phyloP scores from a whole-genome alignment of 2,113 vertebrate species.

The Acanthisitta chloris region DNA sequence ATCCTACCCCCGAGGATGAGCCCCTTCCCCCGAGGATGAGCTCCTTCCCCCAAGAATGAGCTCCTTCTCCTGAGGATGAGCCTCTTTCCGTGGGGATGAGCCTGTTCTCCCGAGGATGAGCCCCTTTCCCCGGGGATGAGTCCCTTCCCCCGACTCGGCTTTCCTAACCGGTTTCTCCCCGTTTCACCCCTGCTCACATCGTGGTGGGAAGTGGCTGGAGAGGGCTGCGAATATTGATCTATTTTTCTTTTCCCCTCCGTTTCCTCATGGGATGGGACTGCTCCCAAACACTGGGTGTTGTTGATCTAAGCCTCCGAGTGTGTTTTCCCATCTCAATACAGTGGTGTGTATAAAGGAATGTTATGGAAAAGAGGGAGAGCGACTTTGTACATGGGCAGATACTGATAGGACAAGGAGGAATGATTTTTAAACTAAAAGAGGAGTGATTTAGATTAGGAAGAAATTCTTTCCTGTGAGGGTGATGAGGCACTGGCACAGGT shows the following conservation, averaged over 20 bases:
- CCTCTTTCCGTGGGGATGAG: background rate
- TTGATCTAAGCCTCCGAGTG: fast-evolving
- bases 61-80: background rate
- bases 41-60: too few species aligned
- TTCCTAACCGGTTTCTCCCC: background rate
- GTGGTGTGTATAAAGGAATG: background rate
- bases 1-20: too few species aligned
- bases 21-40: too few species aligned
- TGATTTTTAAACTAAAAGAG: background rate
- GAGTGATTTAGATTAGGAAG: too few species aligned
- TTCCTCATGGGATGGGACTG: fast-evolving
- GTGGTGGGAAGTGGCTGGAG: background rate
- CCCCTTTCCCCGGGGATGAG: background rate
- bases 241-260: fast-evolving
- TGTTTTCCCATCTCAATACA: background rate
- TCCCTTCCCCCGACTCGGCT: fast-evolving
- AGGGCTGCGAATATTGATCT: fast-evolving
- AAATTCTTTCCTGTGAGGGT: background rate
- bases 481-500: fast-evolving
- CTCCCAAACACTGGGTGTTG: fast-evolving
- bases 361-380: background rate
- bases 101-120: background rate
- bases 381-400: background rate
- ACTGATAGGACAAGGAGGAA: background rate
- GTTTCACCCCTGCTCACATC: too few species aligned